phyloP scores from a whole-genome alignment of 1,140 invertebrate species.

The Drosophila setifemur region DNA sequence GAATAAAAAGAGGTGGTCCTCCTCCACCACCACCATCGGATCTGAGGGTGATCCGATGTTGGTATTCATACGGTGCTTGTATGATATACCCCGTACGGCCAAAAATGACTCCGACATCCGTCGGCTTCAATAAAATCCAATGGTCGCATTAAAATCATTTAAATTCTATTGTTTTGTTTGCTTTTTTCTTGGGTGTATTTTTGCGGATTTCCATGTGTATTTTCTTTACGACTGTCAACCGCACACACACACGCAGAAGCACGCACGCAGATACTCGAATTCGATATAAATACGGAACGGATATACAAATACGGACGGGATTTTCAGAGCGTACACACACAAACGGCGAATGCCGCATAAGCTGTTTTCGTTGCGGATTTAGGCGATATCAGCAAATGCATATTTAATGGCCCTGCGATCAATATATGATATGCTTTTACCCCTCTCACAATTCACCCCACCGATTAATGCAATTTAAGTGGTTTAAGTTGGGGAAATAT shows the following conservation, averaged over 20 bases:
- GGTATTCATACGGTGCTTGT: slow-evolving; percentile 52
- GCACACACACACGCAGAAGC: slow-evolving; percentile 9
- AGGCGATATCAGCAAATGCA: slow-evolving; percentile 75
- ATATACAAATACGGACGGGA: not conserved
- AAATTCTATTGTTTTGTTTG: slow-evolving; percentile 78
- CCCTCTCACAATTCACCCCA: slow-evolving; percentile 2
- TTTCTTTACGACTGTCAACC: slow-evolving; percentile 47
- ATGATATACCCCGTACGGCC: slow-evolving; percentile 51
- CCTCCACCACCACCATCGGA: too few relatives aligned
- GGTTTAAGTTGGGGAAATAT: not conserved
- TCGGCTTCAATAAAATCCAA: slow-evolving; percentile 74
- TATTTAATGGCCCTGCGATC: slow-evolving; percentile 76
- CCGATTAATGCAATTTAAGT: slow-evolving; percentile 45
- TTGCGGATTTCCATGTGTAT: slow-evolving; percentile 57
- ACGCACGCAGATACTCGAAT: slow-evolving; percentile 1
- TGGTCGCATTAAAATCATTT: slow-evolving; percentile 80
- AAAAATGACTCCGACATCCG: slow-evolving; percentile 47
- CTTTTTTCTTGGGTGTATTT: slow-evolving; percentile 29
- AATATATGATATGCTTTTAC: slow-evolving; percentile 17
- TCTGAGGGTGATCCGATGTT: slow-evolving; percentile 28
- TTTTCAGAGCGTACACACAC: too few relatives aligned
- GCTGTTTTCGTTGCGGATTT: slow-evolving; percentile 76
- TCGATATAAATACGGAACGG: not conserved
- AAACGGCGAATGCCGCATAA: slow-evolving; percentile 59
- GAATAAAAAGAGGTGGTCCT: slow-evolving; percentile 51